phyloP scores from a whole-genome alignment of 2,888 invertebrate species.

The Diplolepis rosae region DNA sequence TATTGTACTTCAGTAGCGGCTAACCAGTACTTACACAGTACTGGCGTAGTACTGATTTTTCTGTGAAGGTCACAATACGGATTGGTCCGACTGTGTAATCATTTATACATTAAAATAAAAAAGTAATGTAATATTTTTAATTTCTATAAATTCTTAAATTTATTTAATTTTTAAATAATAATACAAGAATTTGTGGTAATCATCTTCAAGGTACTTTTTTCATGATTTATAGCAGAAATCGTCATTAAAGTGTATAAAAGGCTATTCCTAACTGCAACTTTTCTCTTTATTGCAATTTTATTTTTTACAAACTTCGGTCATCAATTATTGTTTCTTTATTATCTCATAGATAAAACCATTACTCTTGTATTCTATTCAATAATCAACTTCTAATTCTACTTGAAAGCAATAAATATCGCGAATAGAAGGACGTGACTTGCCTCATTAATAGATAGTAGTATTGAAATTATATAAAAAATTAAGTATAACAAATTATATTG shows the following conservation, averaged over 20 bases:
- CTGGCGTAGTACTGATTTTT: too few relatives aligned
- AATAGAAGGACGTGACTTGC: background rate
- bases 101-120: background rate
- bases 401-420: background rate
- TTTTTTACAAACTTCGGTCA: background rate
- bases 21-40: too few relatives aligned
- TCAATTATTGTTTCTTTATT: background rate
- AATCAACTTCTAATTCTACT: background rate
- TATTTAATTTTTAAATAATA: background rate
- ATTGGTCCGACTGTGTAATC: too few relatives aligned
- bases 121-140: background rate
- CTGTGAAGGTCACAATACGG: background rate
- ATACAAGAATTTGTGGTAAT: constrained; percentile 4
- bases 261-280: background rate
- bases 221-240: constrained; percentile 6
- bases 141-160: background rate
- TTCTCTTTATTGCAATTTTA: background rate
- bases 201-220: constrained; percentile 9
- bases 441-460: background rate
- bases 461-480: background rate
- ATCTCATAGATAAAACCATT: background rate
- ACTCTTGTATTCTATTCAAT: background rate
- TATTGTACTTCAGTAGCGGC: too few relatives aligned
- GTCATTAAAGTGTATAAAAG: background rate
- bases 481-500: background rate